Evolutionary conservation across 1,140 invertebrate genomes (phyloP).

Genomic region (Homarus americanus): DNA sequence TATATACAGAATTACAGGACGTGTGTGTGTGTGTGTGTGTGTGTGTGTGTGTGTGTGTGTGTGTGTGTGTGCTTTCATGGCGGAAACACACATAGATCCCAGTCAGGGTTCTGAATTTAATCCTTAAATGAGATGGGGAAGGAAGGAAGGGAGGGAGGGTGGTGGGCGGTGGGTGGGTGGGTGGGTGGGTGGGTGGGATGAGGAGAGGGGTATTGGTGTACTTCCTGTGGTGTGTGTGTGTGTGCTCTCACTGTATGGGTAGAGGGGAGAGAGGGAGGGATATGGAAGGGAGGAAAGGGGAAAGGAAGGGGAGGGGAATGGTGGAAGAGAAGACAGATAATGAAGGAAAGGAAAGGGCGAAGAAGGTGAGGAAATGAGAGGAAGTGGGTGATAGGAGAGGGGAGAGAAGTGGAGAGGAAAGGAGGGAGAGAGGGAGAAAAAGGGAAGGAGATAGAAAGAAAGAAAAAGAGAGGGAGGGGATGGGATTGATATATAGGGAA

Average conservation of each 20-base stretch:
- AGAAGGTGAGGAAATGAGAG: no score
- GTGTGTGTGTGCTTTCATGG: background rate
- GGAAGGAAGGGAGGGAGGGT: background rate
- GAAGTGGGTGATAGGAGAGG: background rate
- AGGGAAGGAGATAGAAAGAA: background rate
- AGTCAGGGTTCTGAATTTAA: conserved; percentile 37
- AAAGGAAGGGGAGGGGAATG: background rate
- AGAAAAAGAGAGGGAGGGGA: background rate
- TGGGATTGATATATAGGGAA: background rate
- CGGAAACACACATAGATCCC: background rate
- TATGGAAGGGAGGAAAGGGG: background rate
- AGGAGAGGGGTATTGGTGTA: background rate
- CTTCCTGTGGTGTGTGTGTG: no score
- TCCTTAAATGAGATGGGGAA: conserved; percentile 57
- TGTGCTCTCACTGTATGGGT: background rate
- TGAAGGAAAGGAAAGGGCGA: background rate
- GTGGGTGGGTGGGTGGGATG: background rate
- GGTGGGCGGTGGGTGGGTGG: background rate
- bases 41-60: conserved; percentile 14
- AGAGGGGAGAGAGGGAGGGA: background rate
- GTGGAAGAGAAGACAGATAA: background rate
- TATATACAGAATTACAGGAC: no score
- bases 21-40: conserved; percentile 14
- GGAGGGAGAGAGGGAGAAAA: background rate
- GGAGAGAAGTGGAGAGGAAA: background rate